Base-by-base conservation (phyloP, 2,888 invertebrate genomes). In the Cryptus viduatorius region DNA sequence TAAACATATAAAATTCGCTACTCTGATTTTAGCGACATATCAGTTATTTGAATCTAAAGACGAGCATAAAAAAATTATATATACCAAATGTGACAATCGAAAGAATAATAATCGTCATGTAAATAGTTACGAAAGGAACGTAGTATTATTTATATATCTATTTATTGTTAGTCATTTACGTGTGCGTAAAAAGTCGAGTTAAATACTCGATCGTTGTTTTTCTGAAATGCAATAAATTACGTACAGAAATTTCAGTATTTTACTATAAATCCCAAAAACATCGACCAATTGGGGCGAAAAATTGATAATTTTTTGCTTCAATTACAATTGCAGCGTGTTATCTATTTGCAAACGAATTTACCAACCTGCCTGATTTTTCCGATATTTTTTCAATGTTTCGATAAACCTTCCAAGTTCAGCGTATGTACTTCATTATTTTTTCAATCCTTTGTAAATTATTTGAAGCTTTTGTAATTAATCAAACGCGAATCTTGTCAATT, bases 91-190 rank as follows among this genome's bases (percentile, higher is more conserved):
- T 69, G 75, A 75, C 68, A 71, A 42, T 75, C 75, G 48, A 71
- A 84, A 37, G 48, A 29, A 65, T 31, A 59, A 59, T 16, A 73
- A 69, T 78, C 69, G 59, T 79, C 81, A 64, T 84, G 84, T 84
- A 84, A 84, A 84, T 84, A 84, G 81, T 79, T 65, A 82, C 69
- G 78, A 73, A 68, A 12, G 46, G 50, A 67, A 61, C 67, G 42
- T 84, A 82, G 81, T 79, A 79, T 84, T 82, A 84, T 84, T 84
- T 72, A 82, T 78, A 68, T 46, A 84, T 75, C 78, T 84, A 84
- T 82, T 84, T 82, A 64, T 75, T 69, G 29, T 56, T 82, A 77
- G 80, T 53, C 37, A 42, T 78, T 24, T 53, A 73, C 50, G 65
- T 72, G 68, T 76, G 71, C 80, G 65, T 76, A 53, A 64, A 53